These are phyloP conservation scores for Euthynnus affinis DNA, from an alignment of 2,797 vertebrate genomes.

Conservation along the genomic window DNA sequence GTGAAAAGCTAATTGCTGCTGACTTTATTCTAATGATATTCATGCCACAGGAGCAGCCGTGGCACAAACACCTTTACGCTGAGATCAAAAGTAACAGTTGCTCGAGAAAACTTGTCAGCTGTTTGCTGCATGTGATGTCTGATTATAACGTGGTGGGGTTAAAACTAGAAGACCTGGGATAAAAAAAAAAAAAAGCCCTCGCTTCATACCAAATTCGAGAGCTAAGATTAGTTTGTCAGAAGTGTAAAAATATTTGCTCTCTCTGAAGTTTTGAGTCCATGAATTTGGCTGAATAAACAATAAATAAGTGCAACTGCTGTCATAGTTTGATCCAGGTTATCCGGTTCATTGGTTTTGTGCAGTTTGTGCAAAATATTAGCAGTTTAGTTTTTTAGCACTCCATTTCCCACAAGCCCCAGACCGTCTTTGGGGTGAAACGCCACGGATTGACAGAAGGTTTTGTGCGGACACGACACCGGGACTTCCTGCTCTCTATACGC, in stretches of 20 bases:
- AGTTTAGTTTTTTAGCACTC: too few species aligned
- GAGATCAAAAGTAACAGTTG: constrained; percentile 6
- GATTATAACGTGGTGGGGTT: not conserved
- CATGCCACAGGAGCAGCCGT: constrained; percentile 54
- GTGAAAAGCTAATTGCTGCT: constrained; percentile 62
- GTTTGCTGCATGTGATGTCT: constrained; percentile 41
- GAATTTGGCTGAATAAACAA: constrained; percentile 9
- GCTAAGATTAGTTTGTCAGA: constrained; percentile 12
- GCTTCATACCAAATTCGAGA: not conserved
- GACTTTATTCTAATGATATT: constrained; percentile 68
- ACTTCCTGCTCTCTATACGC: too few species aligned
- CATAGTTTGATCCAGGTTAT: not conserved
- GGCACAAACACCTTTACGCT: constrained; percentile 44
- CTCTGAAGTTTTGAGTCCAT: not conserved
- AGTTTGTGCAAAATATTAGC: not conserved
- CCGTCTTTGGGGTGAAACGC: too few species aligned
- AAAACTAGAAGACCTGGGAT: constrained; percentile 2
- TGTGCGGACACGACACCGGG: too few species aligned
- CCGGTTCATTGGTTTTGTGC: not conserved
- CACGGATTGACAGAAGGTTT: too few species aligned
- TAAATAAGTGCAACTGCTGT: not conserved
- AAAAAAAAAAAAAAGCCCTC: constrained; percentile 1
- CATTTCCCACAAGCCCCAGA: too few species aligned
- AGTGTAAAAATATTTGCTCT: constrained; percentile 6
- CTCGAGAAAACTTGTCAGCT: constrained; percentile 18